phyloP scores from a whole-genome alignment of 2,888 invertebrate genomes.

The Lasioglossum figueresi region DNA sequence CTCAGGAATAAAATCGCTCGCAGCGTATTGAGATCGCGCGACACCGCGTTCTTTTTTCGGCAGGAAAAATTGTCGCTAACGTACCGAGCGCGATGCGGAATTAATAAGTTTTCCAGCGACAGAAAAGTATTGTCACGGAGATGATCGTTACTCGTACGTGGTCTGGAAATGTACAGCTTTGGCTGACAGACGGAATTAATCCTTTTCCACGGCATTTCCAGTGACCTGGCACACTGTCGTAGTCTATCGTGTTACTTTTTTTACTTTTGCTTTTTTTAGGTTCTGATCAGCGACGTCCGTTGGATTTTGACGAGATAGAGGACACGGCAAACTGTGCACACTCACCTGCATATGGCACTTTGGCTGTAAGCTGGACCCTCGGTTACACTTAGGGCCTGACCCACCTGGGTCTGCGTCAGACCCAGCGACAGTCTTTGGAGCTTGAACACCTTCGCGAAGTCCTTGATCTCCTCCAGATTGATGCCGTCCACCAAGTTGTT shows the following conservation, averaged over 20 bases:
- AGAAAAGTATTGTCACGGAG: background rate
- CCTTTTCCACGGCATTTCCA: conserved; percentile 76
- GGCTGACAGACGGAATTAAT: conserved; percentile 30
- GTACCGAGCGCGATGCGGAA: background rate
- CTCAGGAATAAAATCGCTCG: background rate
- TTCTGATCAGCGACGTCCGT: conserved; percentile 66
- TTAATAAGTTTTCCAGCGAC: conserved; percentile 8
- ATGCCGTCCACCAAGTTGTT: conserved; percentile 98
- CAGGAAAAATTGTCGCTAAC: background rate
- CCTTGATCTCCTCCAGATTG: conserved; percentile 98
- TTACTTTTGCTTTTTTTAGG: background rate
- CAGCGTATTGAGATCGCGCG: background rate
- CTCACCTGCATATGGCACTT: conserved; percentile 99
- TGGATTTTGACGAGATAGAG: conserved; percentile 25
- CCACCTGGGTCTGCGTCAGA: conserved; percentile 98
- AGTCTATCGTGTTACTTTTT: conserved; percentile 41
- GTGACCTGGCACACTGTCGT: conserved; percentile 80
- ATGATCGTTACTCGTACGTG: conserved; percentile 1
- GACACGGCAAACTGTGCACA: conserved; percentile 37
- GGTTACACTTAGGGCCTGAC: conserved; percentile 97
- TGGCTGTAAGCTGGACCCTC: conserved; percentile 99
- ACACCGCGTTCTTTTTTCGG: background rate
- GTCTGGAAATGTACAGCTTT: background rate
- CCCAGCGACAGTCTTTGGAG: conserved; percentile 96
- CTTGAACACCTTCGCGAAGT: conserved; percentile 99